A percentile compares a stretch with the other conserved stretches of the same genome.
These are phyloP conservation scores for Alentia gelatinosa DNA, from an alignment of 2,888 invertebrate species.

Conservation along the genomic window DNA sequence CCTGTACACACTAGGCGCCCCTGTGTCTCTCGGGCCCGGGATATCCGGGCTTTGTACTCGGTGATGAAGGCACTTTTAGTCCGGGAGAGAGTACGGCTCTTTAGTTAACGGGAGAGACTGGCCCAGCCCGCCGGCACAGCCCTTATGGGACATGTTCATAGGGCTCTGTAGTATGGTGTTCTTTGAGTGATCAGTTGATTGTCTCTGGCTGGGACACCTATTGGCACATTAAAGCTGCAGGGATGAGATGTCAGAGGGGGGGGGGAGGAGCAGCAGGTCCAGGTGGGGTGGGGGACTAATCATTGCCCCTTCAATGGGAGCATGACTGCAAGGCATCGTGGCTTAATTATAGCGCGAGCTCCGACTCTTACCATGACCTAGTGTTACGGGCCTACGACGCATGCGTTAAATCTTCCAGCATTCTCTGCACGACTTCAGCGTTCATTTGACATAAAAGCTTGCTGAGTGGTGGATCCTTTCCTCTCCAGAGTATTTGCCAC, in stretches of 20 bases:
- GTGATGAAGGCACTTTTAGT: not conserved
- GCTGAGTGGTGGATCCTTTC: not conserved
- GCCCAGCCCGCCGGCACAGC: not conserved
- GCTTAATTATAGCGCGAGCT: not conserved
- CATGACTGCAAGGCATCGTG: not conserved
- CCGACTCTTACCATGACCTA: not conserved
- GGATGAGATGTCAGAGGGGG: not conserved
- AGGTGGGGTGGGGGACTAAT: not conserved
- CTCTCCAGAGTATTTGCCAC: not conserved
- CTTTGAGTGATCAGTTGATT: not conserved
- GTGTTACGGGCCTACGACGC: not conserved
- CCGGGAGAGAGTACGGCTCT: not conserved
- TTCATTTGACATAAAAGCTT: not conserved
- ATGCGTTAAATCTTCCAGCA: not conserved
- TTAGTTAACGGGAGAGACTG: not conserved
- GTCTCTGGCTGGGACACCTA: not conserved
- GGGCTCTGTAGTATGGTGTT: not conserved
- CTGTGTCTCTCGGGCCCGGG: not conserved
- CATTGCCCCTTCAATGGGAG: not conserved
- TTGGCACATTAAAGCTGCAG: not conserved
- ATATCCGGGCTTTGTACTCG: not conserved
- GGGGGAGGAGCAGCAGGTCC: not conserved
- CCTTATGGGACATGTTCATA: not conserved
- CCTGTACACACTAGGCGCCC: not conserved
- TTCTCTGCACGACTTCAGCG: not conserved